Base-by-base conservation (phyloP, 2,113 vertebrate species). In the Mandrillus leucophaeus region DNA sequence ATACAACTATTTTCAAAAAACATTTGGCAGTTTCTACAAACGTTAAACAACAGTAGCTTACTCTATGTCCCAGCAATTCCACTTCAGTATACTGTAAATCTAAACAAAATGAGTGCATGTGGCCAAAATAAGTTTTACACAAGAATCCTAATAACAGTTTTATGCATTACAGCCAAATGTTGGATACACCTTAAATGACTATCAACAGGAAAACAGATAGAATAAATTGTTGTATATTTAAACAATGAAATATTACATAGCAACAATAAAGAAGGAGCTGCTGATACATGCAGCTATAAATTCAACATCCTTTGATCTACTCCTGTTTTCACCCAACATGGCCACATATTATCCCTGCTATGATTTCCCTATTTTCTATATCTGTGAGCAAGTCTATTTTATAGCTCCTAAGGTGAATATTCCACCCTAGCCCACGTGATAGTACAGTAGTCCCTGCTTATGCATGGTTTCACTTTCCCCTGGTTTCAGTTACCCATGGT, bases 321-420 rank as follows among this genome's bases (percentile, higher is more conserved):
- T 78, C 83, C n/a, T 82, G 22, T 95, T 91, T 96, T 93, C 22
- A 66, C 6, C 9, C 30, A 93, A 45, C 30, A 88, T 85, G 38
- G 38, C 20, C 66, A 86, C 1, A 57, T 12, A 66, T 50, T 80
- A 83, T 43, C 50, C 25, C 38, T 76, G 30, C n/a, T 96, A 45
- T 83, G 7, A 87, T 68, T 80, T 96, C 73, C 27, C 57, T 76
- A 16, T 30, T 61, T 73, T 96, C 61, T 64, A 16, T 25, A 20
- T 92, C 61, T 96, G 79, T 93, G 22, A 97, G 3, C 3, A 95
- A 96, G 55, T 86, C 43, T 30, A 82, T 72, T 38, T 83, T 82
- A 83, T 0, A 93, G 45, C 7, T 11, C 30, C 35, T 35, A 30
- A 18, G 25, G 79, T 83, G 17, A 66, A 10, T 35, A 68, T 78